Conservation (phyloP, 2,113 vertebrate species). For the Eptesicus fuscus region DNA sequence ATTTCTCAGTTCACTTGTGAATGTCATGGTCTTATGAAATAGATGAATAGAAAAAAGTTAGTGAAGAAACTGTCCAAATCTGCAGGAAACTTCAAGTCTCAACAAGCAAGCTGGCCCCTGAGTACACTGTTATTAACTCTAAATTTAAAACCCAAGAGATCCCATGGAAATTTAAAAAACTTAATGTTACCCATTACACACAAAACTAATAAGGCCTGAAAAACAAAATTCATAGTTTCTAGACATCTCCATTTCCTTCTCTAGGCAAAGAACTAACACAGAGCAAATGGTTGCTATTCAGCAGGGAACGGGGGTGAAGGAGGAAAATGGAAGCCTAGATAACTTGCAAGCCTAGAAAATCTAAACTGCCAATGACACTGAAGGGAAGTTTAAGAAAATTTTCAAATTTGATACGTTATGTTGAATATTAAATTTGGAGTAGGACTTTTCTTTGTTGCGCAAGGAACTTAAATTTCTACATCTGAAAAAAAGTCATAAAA, state of each 20-base stretch:
- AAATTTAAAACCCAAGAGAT: constrained; percentile 14
- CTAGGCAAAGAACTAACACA: background rate
- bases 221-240: background rate
- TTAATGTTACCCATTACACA: background rate
- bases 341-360: background rate
- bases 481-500: constrained; percentile 35
- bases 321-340: background rate
- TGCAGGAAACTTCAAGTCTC: background rate
- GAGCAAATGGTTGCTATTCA: background rate
- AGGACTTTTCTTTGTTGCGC: background rate
- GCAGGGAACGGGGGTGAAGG: background rate
- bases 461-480: background rate
- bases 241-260: background rate
- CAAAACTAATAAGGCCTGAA: background rate
- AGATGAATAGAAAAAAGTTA: background rate
- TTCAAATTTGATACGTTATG: background rate
- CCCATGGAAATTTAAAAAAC: background rate
- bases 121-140: background rate
- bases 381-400: background rate
- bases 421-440: background rate
- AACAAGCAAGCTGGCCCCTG: background rate
- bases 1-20: constrained; percentile 25
- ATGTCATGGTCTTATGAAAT: background rate
- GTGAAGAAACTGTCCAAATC: constrained; percentile 31
- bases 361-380: background rate